Evolutionary conservation across 2,888 invertebrate genomes (phyloP), one percentile per base, ranked within the genome.

Genomic region (Melangyna quadrimaculata): DNA sequence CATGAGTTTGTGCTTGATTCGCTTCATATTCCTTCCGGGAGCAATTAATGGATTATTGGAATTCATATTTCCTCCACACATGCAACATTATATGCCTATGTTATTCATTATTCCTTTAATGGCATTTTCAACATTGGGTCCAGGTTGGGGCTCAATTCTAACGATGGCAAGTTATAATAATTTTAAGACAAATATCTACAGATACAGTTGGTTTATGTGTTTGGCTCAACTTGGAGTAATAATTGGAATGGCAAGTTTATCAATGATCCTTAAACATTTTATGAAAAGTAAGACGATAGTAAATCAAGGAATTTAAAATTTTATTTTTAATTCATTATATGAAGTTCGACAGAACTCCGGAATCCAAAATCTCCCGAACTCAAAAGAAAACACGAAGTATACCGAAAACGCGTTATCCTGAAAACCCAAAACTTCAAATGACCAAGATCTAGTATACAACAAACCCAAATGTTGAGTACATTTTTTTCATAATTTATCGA

Each of bases 91-190:
- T 43, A 17, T 1, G 0, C 1, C 17, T n/a, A 1, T 29, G 7
- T 1, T n/a, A n/a, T n/a, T 72, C 0, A 63, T 71, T 3, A 80
- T 89, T 22, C 87, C 89, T 0, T 9, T 90, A 0, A 71, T 89
- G 61, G 88, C 88, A 0, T 70, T 97, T 91, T 97, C 95, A 90
- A 97, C 97, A 0, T 95, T 98, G 27, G 98, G 98, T 1, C 95
- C 96, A 0, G 96, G 97, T 0, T 96, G 96, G 95, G 97, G 97
- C 32, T 95, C 96, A 6, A 94, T 97, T 48, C 93, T 97, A 77
- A 95, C 96, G 88, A 95, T 96, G 94, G 95, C 97, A 37, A 97
- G 97, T 90, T 97, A 95, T 90, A 97, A 97, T 90, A 93, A 94
- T 82, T 96, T 96, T 89, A 93, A 94, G 88, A 95, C 96, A 87